Conservation (phyloP, 2,888 invertebrate genomes). For the Melanophora roralis region DNA sequence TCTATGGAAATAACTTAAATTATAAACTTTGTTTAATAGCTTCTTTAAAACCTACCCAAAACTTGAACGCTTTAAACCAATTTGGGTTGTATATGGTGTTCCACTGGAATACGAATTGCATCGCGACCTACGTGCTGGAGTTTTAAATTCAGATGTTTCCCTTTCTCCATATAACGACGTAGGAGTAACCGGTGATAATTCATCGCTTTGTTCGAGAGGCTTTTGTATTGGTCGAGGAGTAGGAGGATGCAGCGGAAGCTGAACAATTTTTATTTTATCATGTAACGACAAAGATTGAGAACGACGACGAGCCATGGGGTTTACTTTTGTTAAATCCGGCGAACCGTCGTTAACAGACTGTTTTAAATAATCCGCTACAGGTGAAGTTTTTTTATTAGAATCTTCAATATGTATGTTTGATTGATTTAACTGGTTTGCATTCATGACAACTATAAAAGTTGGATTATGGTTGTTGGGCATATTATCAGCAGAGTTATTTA, state of each 20-base stretch:
- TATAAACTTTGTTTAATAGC: too few species aligned
- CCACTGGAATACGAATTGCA: constrained; percentile 67
- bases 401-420: background rate
- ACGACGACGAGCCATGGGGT: constrained; percentile 63
- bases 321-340: constrained; percentile 49
- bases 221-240: constrained; percentile 10
- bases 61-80: constrained; percentile 11
- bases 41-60: constrained; percentile 42
- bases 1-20: too few species aligned
- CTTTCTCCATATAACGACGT: constrained; percentile 20
- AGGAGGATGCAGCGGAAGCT: constrained; percentile 48
- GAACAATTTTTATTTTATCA: constrained; percentile 65
- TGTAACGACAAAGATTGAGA: constrained; percentile 69
- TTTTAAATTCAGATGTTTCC: constrained; percentile 61
- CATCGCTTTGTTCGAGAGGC: too few species aligned
- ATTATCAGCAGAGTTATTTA: constrained; percentile 41
- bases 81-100: constrained; percentile 59
- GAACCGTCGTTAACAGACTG: constrained; percentile 58
- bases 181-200: constrained; percentile 9
- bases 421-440: constrained; percentile 52
- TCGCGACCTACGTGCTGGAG: constrained; percentile 64
- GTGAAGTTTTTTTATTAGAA: constrained; percentile 23
- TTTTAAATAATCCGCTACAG: constrained; percentile 41
- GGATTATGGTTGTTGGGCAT: constrained; percentile 61
- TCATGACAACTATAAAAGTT: constrained; percentile 70